Percentiles rank a stretch among this genome's conserved stretches.
Evolutionary conservation across 1,140 invertebrate species (phyloP).

Genomic region (Drosophila subpulchrella): DNA sequence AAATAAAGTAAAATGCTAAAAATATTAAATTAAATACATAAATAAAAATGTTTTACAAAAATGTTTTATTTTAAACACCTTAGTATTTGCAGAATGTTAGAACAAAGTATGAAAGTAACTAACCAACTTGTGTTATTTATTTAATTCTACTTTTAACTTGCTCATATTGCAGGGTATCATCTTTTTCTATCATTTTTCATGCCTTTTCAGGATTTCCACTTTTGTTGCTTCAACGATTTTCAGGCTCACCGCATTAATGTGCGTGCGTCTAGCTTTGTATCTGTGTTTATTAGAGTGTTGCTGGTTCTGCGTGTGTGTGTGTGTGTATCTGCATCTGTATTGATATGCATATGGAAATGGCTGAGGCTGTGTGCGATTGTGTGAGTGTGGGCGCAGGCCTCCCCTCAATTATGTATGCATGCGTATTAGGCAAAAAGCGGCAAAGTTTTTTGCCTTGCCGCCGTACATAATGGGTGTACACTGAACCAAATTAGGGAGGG

Average conservation of each 20-base stretch:
- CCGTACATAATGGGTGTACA: slow-evolving; percentile 21
- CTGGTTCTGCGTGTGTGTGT: slow-evolving; percentile 2
- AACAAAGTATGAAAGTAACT: too few species aligned
- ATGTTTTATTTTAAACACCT: too few species aligned
- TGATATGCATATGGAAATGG: slow-evolving; percentile 55
- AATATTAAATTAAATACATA: too few species aligned
- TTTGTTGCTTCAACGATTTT: slow-evolving; percentile 75
- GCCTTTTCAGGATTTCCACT: slow-evolving; percentile 14
- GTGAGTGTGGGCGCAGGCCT: slow-evolving; percentile 25
- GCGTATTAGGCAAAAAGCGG: slow-evolving; percentile 65
- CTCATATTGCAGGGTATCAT: slow-evolving; percentile 11
- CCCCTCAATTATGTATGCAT: slow-evolving; percentile 72
- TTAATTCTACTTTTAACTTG: not conserved
- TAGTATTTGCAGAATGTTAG: too few species aligned
- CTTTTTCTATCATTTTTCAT: not conserved
- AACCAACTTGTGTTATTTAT: too few species aligned
- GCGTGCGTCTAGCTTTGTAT: slow-evolving; percentile 42
- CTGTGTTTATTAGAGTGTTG: slow-evolving; percentile 69
- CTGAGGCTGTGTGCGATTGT: not conserved
- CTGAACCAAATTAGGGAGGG: not conserved
- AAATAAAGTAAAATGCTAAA: too few species aligned
- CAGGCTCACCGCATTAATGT: slow-evolving; percentile 75
- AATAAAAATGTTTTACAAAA: too few species aligned
- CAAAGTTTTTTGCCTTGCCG: slow-evolving; percentile 54
- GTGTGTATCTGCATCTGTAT: slow-evolving; percentile 23